Percentiles rank a stretch among this genome's conserved stretches.
Conservation (phyloP, 2,888 invertebrate genomes). For the Pristionchus fissidentatus region DNA sequence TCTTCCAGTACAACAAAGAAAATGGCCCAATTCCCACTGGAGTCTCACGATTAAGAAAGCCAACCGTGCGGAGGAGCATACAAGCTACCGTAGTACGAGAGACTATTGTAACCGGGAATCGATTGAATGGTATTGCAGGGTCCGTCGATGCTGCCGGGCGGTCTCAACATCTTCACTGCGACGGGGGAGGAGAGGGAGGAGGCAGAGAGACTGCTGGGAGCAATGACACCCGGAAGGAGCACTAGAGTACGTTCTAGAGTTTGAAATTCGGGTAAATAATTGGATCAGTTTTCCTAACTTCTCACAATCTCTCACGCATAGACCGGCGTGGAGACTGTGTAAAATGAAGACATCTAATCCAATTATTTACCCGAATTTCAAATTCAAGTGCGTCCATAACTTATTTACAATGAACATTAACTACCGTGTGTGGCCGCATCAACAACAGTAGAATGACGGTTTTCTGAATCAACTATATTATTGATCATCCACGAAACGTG, state of each 20-base stretch:
- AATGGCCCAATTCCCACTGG: background rate
- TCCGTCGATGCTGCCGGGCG: background rate
- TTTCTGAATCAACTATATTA: background rate
- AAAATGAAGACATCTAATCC: too few relatives aligned
- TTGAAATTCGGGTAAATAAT: too few relatives aligned
- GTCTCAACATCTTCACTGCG: constrained; percentile 25
- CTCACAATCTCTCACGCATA: too few relatives aligned
- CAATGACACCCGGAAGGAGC: background rate
- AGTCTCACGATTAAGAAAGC: too few relatives aligned
- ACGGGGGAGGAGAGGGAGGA: background rate
- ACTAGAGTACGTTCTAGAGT: background rate
- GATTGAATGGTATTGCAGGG: background rate
- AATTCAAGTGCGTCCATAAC: background rate
- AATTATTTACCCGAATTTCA: too few relatives aligned
- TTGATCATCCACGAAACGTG: background rate
- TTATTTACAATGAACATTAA: background rate
- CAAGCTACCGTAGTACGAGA: too few relatives aligned
- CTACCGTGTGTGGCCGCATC: too few relatives aligned
- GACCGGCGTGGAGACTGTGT: too few relatives aligned
- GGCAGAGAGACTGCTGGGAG: background rate
- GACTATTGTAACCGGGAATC: background rate
- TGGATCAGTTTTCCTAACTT: too few relatives aligned
- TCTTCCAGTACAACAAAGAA: too few relatives aligned
- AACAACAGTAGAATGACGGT: too few relatives aligned
- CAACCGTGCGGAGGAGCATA: too few relatives aligned